A percentile compares a stretch with the other conserved stretches of the same genome.
Conservation (phyloP, 2,888 invertebrate species). For the Synergus umbraculus region DNA sequence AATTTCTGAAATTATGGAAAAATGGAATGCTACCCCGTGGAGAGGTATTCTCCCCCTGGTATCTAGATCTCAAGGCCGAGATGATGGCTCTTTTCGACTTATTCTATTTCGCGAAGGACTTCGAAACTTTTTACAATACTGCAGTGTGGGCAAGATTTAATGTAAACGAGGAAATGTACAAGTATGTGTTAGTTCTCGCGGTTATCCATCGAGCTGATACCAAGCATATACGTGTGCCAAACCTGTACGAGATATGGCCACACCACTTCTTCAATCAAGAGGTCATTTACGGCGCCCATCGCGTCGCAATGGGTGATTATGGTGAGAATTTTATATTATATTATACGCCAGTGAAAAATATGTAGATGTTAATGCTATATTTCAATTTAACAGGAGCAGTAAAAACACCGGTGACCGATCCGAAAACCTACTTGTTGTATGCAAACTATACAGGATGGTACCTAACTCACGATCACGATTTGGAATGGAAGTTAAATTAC, state of each 20-base stretch:
- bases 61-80: slow-evolving; percentile 77
- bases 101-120: slow-evolving; percentile 82
- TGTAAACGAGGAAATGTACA: slow-evolving; percentile 82
- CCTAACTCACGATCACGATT: slow-evolving; percentile 76
- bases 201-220: slow-evolving; percentile 81
- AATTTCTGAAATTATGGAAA: slow-evolving; percentile 77
- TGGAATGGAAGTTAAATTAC: slow-evolving; percentile 82
- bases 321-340: slow-evolving; percentile 47
- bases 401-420: slow-evolving; percentile 57
- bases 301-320: slow-evolving; percentile 63
- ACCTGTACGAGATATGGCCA: slow-evolving; percentile 84
- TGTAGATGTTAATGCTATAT: background rate
- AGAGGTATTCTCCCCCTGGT: slow-evolving; percentile 70
- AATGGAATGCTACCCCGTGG: slow-evolving; percentile 66
- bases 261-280: slow-evolving; percentile 82
- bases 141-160: slow-evolving; percentile 80
- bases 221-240: slow-evolving; percentile 81
- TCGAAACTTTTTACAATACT: slow-evolving; percentile 81
- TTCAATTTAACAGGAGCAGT: slow-evolving; percentile 29
- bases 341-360: background rate
- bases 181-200: slow-evolving; percentile 82
- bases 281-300: slow-evolving; percentile 75
- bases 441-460: slow-evolving; percentile 80
- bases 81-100: slow-evolving; percentile 80
- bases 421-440: slow-evolving; percentile 79